Conservation (phyloP, 2,797 vertebrate genomes). For the Limnodromus scolopaceus region DNA sequence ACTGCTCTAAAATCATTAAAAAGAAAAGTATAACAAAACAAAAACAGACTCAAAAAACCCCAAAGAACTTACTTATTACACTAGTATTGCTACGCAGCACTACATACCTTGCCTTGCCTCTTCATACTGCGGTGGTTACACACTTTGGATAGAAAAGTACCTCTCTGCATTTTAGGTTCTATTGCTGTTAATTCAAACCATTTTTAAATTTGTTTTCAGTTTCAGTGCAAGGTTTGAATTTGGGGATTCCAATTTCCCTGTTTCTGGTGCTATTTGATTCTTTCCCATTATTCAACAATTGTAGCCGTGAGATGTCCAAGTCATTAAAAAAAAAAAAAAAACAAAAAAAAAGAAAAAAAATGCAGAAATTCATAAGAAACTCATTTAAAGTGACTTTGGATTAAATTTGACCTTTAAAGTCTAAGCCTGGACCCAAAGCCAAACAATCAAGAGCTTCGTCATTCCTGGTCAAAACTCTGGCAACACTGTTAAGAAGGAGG, state of each 20-base stretch:
- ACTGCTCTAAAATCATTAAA: slow-evolving; percentile 27
- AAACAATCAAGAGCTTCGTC: slow-evolving; percentile 1
- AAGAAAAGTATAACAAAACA: neutral
- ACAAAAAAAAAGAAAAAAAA: neutral
- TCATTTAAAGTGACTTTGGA: slow-evolving; percentile 20
- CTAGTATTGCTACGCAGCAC: neutral
- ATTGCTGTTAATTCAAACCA: neutral
- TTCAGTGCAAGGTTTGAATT: neutral
- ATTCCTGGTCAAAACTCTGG: slow-evolving; percentile 11
- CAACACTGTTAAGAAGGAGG: neutral
- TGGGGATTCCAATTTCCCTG: neutral
- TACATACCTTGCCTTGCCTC: neutral
- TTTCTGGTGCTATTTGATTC: neutral
- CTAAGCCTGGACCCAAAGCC: slow-evolving; percentile 2
- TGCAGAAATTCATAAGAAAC: neutral
- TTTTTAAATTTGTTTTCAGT: neutral
- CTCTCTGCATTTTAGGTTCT: neutral
- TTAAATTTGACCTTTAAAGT: slow-evolving; percentile 62
- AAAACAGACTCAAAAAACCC: neutral
- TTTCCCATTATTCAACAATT: neutral
- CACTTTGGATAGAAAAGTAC: neutral
- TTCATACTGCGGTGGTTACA: neutral
- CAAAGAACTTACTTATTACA: neutral
- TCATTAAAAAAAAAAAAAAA: neutral
- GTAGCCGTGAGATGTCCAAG: neutral